phyloP scores from a whole-genome alignment of 2,797 vertebrate species.

The Uromys caudimaculatus region DNA sequence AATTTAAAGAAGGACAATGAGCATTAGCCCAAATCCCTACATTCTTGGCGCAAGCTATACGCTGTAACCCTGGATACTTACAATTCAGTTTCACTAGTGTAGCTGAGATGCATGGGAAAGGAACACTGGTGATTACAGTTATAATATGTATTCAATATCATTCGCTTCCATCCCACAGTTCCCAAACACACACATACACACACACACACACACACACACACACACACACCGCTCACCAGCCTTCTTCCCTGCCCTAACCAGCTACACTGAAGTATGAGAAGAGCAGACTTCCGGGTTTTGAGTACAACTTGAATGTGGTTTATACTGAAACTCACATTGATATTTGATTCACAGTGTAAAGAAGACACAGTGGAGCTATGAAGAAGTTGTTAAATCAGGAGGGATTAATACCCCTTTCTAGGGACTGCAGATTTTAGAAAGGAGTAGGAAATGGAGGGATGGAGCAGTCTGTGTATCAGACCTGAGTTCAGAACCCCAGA shows the following conservation, averaged over 20 bases:
- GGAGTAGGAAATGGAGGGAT: background rate
- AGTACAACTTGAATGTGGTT: background rate
- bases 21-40: background rate
- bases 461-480: background rate
- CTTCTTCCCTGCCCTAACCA: background rate
- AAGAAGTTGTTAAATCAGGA: background rate
- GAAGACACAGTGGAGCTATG: background rate
- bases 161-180: background rate
- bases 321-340: background rate
- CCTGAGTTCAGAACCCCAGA: background rate
- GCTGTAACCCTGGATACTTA: background rate
- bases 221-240: background rate
- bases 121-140: background rate
- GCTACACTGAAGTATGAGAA: background rate
- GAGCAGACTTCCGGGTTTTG: background rate
- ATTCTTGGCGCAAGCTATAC: slow-evolving; percentile 2
- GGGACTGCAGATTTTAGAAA: background rate
- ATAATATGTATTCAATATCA: background rate
- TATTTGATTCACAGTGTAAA: background rate
- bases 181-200: background rate
- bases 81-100: background rate
- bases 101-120: background rate
- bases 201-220: too few relatives aligned
- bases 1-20: slow-evolving; percentile 5
- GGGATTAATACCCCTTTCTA: background rate